These are phyloP conservation scores for Bombus balteatus DNA, from an alignment of 1,140 invertebrate species.

Conservation along the genomic window DNA sequence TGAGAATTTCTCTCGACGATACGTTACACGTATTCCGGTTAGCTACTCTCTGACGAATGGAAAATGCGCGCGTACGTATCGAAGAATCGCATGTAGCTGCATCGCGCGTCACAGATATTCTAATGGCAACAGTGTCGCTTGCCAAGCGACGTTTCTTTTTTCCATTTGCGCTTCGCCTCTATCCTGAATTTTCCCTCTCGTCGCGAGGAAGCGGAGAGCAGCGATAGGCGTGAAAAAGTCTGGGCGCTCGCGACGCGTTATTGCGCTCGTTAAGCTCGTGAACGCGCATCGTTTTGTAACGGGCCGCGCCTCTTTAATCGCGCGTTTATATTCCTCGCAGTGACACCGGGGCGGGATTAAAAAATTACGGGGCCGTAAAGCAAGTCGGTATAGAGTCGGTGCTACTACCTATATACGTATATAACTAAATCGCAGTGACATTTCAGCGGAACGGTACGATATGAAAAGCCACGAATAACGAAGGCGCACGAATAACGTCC, in stretches of 20 bases:
- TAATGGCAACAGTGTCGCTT: no score
- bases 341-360: conserved; percentile 25
- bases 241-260: not conserved
- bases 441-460: not conserved
- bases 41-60: no score
- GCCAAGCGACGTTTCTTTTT: not conserved
- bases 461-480: not conserved
- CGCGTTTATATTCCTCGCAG: conserved; percentile 33
- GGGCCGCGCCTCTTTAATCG: conserved; percentile 33
- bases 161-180: not conserved
- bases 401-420: not conserved
- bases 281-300: conserved; percentile 38
- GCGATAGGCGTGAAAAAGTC: not conserved
- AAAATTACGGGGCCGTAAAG: conserved; percentile 42
- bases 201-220: not conserved
- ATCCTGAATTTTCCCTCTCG: not conserved
- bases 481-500: not conserved
- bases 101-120: no score
- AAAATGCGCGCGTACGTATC: not conserved
- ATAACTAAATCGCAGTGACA: conserved; percentile 21
- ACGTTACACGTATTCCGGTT: no score
- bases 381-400: not conserved
- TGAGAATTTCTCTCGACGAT: no score
- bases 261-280: conserved; percentile 29
- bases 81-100: not conserved